Conservation (phyloP, 2,113 vertebrate species). For the Nesogale talazaci region DNA sequence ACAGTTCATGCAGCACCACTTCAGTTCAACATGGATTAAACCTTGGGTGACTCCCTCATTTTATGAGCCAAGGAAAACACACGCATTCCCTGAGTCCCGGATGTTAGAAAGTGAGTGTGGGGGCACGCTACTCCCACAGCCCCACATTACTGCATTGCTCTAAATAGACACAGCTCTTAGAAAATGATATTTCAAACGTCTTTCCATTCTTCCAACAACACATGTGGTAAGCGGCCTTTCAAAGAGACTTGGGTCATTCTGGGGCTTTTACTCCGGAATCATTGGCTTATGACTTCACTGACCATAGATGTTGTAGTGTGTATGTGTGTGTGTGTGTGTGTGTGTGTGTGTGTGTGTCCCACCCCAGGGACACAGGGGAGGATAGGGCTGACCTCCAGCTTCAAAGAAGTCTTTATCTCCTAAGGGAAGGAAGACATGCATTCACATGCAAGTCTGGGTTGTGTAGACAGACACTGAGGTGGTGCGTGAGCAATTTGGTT, state of each 20-base stretch:
- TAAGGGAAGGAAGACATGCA: no score
- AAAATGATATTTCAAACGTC: neutral
- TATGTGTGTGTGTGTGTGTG: no score
- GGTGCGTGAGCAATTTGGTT: no score
- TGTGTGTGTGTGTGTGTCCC: no score
- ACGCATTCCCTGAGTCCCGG: neutral
- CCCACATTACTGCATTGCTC: neutral
- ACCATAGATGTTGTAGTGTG: neutral
- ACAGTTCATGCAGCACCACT: neutral
- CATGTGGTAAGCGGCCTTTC: neutral
- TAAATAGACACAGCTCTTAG: neutral
- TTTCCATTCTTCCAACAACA: neutral
- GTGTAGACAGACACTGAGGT: no score
- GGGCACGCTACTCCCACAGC: neutral
- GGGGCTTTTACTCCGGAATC: neutral
- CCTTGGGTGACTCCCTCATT: neutral
- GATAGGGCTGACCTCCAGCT: no score
- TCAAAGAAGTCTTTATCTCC: neutral
- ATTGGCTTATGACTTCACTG: neutral
- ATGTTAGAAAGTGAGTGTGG: neutral
- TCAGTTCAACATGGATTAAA: neutral
- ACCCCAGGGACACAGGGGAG: no score
- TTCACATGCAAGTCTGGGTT: no score
- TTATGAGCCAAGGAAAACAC: neutral
- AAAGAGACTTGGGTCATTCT: neutral